A percentile compares a stretch with the other conserved stretches of the same genome.
Conservation (phyloP, 2,797 vertebrate genomes). For the Parauchenoglanis ngamensis region DNA sequence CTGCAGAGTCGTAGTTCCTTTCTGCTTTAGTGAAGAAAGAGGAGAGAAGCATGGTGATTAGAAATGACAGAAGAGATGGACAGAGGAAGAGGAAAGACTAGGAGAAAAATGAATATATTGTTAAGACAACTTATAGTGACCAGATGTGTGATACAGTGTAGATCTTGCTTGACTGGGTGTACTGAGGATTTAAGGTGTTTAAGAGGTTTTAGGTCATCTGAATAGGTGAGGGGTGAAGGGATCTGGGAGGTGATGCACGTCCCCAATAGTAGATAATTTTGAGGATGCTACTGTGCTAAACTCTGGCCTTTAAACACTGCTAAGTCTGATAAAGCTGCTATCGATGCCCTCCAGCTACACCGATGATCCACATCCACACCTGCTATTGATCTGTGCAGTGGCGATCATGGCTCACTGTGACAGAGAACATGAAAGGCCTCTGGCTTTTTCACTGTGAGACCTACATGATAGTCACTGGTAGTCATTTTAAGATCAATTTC, state of each 20-base stretch:
- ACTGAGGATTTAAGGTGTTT: constrained; percentile 41
- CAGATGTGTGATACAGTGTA: constrained; percentile 24
- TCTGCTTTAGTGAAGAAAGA: constrained; percentile 77
- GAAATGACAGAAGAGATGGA: not conserved
- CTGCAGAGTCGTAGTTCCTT: constrained; percentile 91
- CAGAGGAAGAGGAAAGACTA: constrained; percentile 28
- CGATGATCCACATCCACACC: constrained; percentile 77
- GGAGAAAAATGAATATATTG: constrained; percentile 36
- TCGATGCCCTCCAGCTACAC: constrained; percentile 71
- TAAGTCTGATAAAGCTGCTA: constrained; percentile 81
- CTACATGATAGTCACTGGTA: constrained; percentile 5
- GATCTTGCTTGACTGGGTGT: constrained; percentile 28
- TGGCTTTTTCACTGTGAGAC: constrained; percentile 46
- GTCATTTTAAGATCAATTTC: constrained; percentile 24
- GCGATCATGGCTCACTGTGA: constrained; percentile 77
- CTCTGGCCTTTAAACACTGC: constrained; percentile 67
- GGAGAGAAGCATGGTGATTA: not conserved
- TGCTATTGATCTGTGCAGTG: constrained; percentile 84
- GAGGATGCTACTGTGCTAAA: constrained; percentile 74
- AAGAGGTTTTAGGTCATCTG: constrained; percentile 59
- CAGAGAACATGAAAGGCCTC: constrained; percentile 66
- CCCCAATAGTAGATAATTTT: constrained; percentile 68
- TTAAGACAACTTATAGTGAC: constrained; percentile 32
- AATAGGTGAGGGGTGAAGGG: constrained; percentile 62
- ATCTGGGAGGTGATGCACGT: constrained; percentile 62